Conservation (phyloP, 2,797 vertebrate genomes). For the Hybognathus amarus region DNA sequence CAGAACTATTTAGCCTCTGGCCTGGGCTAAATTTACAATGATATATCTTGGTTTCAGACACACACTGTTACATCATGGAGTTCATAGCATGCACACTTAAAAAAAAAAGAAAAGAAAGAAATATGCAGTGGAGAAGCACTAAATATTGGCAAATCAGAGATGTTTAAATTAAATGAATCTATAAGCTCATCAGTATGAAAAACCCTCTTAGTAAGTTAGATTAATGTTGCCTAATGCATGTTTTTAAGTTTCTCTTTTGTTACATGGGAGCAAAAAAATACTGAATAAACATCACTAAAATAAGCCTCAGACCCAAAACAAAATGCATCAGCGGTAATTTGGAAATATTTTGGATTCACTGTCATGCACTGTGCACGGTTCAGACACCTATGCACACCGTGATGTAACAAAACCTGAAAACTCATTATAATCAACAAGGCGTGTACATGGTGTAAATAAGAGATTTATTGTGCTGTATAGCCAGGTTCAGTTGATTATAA, state of each 20-base stretch:
- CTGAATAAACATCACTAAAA: background rate
- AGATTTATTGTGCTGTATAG: background rate
- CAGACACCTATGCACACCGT: background rate
- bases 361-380: background rate
- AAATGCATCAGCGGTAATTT: background rate
- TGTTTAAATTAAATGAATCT: background rate
- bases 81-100: background rate
- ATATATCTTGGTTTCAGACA: constrained; percentile 3
- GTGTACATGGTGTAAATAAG: constrained; percentile 1
- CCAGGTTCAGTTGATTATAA: background rate
- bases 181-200: background rate
- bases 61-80: background rate
- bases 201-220: background rate
- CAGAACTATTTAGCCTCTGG: constrained; percentile 6
- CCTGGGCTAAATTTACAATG: constrained; percentile 3
- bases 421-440: constrained; percentile 5
- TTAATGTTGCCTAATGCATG: background rate
- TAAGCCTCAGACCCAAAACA: background rate
- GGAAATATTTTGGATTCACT: background rate
- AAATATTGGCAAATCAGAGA: background rate
- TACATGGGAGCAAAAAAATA: background rate
- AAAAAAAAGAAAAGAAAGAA: too few relatives aligned
- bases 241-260: background rate
- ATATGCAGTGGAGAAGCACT: background rate
- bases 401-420: background rate